Conservation (phyloP, 2,888 invertebrate species). For the Adelphocoris suturalis region DNA sequence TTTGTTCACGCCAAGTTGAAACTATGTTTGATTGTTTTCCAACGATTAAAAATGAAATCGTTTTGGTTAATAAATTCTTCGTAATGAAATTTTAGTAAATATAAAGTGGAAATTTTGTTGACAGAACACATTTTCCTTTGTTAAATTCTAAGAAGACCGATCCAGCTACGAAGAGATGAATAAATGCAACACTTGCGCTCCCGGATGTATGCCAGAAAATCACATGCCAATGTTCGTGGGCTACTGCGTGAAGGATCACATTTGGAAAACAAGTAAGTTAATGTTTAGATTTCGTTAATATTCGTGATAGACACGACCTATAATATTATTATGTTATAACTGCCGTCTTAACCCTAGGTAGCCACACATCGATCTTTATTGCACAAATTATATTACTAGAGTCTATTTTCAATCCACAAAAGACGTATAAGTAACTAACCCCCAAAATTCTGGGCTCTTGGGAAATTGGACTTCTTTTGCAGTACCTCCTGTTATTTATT, state of each 20-base stretch:
- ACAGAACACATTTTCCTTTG: neutral
- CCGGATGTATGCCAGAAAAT: conserved; percentile 55
- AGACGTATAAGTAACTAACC: too few species aligned
- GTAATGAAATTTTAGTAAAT: neutral
- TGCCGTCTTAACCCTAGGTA: too few species aligned
- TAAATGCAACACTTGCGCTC: neutral
- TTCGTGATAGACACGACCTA: too few species aligned
- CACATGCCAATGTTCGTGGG: conserved; percentile 22
- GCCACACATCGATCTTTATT: too few species aligned
- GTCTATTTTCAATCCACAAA: too few species aligned
- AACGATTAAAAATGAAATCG: neutral
- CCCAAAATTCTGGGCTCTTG: too few species aligned
- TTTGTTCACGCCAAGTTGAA: neutral
- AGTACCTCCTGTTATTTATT: too few species aligned
- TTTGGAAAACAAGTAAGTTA: conserved; percentile 60
- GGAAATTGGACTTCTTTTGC: too few species aligned
- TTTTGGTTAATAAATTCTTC: neutral
- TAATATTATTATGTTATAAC: too few species aligned
- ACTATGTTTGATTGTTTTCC: neutral
- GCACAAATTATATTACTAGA: too few species aligned
- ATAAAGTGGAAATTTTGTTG: neutral
- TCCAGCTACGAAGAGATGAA: neutral
- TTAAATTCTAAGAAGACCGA: too few species aligned
- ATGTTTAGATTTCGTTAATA: too few species aligned
- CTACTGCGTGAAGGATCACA: conserved; percentile 67